Evolutionary conservation across 2,113 vertebrate species (phyloP).

Genomic region (Pholis gunnellus): DNA sequence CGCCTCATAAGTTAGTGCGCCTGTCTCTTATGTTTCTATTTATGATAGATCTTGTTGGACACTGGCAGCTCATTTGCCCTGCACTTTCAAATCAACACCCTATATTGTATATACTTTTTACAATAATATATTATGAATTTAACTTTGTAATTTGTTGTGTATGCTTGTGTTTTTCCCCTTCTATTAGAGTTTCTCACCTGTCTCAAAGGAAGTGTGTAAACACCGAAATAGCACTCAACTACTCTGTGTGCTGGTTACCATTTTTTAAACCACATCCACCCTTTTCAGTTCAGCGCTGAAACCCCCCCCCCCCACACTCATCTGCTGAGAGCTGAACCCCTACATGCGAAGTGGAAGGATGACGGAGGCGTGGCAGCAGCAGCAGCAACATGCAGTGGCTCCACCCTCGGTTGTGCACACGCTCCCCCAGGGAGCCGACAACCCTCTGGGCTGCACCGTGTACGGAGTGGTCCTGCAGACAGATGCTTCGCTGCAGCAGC

Average conservation of each 20-base stretch:
- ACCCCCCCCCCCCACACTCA: background rate
- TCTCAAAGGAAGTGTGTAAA: conserved; percentile 35
- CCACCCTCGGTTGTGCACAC: conserved; percentile 91
- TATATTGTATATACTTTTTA: background rate
- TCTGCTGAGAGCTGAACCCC: conserved; percentile 52
- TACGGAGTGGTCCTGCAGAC: conserved; percentile 95
- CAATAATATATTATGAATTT: accelerated
- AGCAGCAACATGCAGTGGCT: conserved; percentile 86
- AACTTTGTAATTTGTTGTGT: background rate
- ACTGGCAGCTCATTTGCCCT: background rate
- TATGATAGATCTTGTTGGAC: background rate
- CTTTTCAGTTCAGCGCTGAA: conserved; percentile 29
- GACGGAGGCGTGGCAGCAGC: conserved; percentile 87
- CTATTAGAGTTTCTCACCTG: conserved; percentile 33
- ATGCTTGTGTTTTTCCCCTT: background rate
- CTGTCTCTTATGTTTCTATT: background rate
- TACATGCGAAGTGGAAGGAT: conserved; percentile 79
- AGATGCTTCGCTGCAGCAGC: conserved; percentile 87
- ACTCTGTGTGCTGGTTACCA: background rate
- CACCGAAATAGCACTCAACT: background rate
- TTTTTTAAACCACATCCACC: conserved; percentile 26
- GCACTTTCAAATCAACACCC: background rate
- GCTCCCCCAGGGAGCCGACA: conserved; percentile 89
- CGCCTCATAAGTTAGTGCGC: too few relatives aligned
- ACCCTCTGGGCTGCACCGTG: conserved; percentile 91